These are phyloP conservation scores for Helogale parvula DNA, from an alignment of 2,113 vertebrate genomes.

Conservation along the genomic window DNA sequence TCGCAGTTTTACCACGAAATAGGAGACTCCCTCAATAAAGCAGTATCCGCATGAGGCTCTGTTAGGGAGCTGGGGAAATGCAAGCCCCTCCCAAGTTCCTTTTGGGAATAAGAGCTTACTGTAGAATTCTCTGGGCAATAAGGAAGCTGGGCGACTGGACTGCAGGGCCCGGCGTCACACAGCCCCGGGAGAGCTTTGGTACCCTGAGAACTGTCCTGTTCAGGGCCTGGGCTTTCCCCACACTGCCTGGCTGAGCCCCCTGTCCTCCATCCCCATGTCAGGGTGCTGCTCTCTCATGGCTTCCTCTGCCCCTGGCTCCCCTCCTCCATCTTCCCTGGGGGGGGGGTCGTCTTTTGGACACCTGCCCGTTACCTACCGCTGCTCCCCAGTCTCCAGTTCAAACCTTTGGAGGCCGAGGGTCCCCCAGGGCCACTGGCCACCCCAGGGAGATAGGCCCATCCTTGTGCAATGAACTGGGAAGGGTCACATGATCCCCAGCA, in stretches of 20 bases:
- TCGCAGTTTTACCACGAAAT: neutral
- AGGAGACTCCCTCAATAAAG: slow-evolving; percentile 49
- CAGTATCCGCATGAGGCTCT: neutral
- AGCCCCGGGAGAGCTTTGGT: too few species aligned
- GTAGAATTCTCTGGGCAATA: neutral
- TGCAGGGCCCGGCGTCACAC: rapidly evolving
- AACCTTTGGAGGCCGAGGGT: neutral
- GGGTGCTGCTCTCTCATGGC: neutral
- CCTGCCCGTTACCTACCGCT: neutral
- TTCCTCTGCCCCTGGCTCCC: neutral
- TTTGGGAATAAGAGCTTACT: neutral
- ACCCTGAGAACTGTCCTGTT: neutral
- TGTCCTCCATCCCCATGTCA: neutral
- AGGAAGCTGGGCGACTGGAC: neutral
- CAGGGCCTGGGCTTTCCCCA: too few species aligned
- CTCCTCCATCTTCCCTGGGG: neutral
- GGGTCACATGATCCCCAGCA: neutral
- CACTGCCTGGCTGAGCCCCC: too few species aligned
- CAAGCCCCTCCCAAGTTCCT: neutral
- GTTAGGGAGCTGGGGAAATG: neutral
- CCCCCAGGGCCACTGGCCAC: neutral
- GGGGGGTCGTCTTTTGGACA: neutral
- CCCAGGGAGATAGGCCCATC: neutral
- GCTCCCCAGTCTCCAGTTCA: neutral
- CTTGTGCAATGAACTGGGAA: neutral